phyloP scores from a whole-genome alignment of 1,140 invertebrate genomes.

The Physella acuta region DNA sequence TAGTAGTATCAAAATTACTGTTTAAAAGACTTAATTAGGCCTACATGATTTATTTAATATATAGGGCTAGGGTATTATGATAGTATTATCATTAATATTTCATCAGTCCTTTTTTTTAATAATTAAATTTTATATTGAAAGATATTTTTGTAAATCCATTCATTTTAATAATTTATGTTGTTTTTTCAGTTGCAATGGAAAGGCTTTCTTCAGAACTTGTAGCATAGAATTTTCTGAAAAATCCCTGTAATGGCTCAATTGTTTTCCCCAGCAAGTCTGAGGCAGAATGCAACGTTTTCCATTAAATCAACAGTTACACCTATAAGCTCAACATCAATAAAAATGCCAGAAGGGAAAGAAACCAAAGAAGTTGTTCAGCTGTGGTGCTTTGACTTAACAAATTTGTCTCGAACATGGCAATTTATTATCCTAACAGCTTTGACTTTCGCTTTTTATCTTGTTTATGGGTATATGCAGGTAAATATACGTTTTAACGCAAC shows the following conservation, averaged over 20 bases:
- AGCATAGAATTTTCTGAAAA: too few relatives aligned
- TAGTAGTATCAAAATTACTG: too few relatives aligned
- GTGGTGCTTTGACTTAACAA: constrained; percentile 72
- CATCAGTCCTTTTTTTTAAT: too few relatives aligned
- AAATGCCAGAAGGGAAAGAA: constrained; percentile 18
- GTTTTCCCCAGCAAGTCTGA: constrained; percentile 11
- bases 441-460: constrained; percentile 83
- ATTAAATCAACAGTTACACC: neutral
- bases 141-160: too few relatives aligned
- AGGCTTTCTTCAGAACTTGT: too few relatives aligned
- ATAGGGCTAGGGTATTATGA: too few relatives aligned
- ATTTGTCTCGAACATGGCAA: constrained; percentile 70
- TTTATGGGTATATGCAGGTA: constrained; percentile 88
- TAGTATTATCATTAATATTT: too few relatives aligned
- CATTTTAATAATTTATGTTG: too few relatives aligned
- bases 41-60: too few relatives aligned
- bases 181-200: too few relatives aligned
- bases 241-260: constrained; percentile 24
- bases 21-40: too few relatives aligned
- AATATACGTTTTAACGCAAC: constrained; percentile 4
- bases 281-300: constrained; percentile 10
- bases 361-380: constrained; percentile 64
- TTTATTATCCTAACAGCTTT: constrained; percentile 76
- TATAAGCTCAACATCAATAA: neutral
- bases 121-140: too few relatives aligned